phyloP scores from a whole-genome alignment of 2,113 vertebrate genomes.

The Asarcornis scutulata region DNA sequence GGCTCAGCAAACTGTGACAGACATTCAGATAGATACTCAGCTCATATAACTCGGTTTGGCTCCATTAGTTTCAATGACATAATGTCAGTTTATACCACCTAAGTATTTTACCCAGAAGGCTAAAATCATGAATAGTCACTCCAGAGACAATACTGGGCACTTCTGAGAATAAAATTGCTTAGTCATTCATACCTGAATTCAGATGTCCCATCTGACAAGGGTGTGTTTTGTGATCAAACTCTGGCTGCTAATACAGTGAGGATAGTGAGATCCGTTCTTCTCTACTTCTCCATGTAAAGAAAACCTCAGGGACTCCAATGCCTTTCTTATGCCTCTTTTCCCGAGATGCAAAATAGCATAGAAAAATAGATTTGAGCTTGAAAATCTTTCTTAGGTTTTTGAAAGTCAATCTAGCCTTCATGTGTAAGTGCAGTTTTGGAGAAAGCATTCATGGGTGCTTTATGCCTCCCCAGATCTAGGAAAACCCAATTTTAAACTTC shows the following conservation, averaged over 20 bases:
- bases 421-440: background rate
- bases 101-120: background rate
- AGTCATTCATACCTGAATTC: background rate
- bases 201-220: background rate
- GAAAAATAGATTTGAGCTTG: background rate
- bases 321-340: background rate
- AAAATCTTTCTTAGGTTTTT: background rate
- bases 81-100: background rate
- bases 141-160: background rate
- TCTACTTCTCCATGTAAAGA: background rate
- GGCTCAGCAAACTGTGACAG: background rate
- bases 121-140: background rate
- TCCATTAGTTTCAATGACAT: background rate
- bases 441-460: background rate
- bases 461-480: background rate
- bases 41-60: background rate
- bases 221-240: background rate
- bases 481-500: background rate
- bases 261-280: background rate
- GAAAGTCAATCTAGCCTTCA: background rate
- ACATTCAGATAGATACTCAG: background rate
- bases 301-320: background rate
- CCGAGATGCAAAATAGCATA: background rate
- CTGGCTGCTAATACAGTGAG: background rate
- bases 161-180: background rate